Base-by-base conservation (phyloP, 2,797 vertebrate genomes). In the Sebastes elongatus region DNA sequence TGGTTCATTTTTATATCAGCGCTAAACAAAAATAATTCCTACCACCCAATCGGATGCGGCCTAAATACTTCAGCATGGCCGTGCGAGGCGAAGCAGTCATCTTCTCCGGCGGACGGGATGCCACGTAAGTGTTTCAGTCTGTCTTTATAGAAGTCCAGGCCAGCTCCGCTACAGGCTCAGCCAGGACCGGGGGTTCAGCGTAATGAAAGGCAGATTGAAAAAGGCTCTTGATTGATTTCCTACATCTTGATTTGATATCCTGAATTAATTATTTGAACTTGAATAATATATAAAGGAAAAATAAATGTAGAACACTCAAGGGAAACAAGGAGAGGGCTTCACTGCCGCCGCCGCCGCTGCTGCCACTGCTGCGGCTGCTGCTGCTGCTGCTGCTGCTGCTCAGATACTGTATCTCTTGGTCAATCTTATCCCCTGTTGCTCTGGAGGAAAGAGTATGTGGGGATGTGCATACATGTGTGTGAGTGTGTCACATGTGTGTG, bases 181-280 rank as follows among this genome's bases (percentile, higher is more conserved):
- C 92, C 92, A 90, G 87, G 78, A 74, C 90, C 78, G 76, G 87
- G 87, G 91, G 74, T 89, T 90, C 60, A 63, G 80, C 22, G 57
- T 95, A 96, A 96, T 95, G 92, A 94, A 95, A 95, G 88, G 84
- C 95, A 96, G 94, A 92, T 85, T 90, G 91, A 89, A 91, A 93
- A 88, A 87, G 88, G 89, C 87, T 92, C 94, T 94, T 94, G 95
- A 96, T 95, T 95, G 93, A 96, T 96, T 96, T 96, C 95, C 95
- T 94, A 95, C 96, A 96, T 96, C 95, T 96, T 96, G 95, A 95
- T 95, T 95, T 95, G 94, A 96, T 96, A 96, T 96, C 96, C 96
- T 96, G 95, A 96, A 96, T 96, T 95, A 96, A 96, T 96, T 95
- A 96, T 94, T 95, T 94, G 91, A 94, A 96, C 94, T 94, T 96